Percentiles rank a stretch among this genome's conserved stretches.
Conservation (phyloP, 2,113 vertebrate genomes). For the Petaurus breviceps region DNA sequence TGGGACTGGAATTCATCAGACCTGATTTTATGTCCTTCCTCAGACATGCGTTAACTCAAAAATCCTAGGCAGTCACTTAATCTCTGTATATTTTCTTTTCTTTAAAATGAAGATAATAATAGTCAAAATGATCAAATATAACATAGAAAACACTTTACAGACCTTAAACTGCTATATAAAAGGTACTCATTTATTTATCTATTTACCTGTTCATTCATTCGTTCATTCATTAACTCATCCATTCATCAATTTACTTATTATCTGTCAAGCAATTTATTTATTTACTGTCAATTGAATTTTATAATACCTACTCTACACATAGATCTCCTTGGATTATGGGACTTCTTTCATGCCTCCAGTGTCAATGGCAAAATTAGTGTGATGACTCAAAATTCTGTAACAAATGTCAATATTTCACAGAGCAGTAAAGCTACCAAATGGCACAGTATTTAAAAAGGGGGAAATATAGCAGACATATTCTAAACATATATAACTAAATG, state of each 20-base stretch:
- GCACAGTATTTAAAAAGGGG: background rate
- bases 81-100: background rate
- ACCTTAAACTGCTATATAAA: background rate
- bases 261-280: too few relatives aligned
- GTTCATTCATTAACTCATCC: too few relatives aligned
- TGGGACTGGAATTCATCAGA: background rate
- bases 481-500: background rate
- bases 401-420: background rate
- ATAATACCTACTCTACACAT: background rate
- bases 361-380: background rate
- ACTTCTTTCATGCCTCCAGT: background rate
- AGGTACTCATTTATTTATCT: background rate
- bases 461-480: background rate
- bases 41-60: background rate
- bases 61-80: background rate
- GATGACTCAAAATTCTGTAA: background rate
- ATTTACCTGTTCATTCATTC: too few relatives aligned
- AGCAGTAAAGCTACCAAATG: background rate
- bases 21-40: background rate
- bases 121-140: background rate
- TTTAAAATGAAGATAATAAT: background rate
- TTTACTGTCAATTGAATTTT: background rate
- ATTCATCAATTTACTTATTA: background rate
- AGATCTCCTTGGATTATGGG: background rate
- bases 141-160: background rate